A percentile compares a stretch with the other conserved stretches of the same genome.
phyloP scores from a whole-genome alignment of 2,797 vertebrate genomes.

The Myotis findleyi region DNA sequence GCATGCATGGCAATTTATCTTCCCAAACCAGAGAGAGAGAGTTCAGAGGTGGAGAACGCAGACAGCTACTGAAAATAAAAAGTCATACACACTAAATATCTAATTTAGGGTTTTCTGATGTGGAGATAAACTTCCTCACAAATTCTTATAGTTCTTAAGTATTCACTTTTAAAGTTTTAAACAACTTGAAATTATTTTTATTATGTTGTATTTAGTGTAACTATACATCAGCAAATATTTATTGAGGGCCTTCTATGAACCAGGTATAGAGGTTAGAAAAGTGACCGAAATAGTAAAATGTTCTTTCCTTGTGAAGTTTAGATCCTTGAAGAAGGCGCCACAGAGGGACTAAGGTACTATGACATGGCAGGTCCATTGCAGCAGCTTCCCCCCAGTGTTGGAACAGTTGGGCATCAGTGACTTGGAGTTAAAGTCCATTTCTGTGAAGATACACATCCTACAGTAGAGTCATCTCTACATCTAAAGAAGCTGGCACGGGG shows the following conservation, averaged over 20 bases:
- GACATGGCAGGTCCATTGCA: neutral
- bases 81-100: neutral
- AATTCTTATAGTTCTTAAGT: neutral
- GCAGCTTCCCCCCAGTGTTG: fast-evolving
- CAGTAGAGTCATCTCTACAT: neutral
- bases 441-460: neutral
- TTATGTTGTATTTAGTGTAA: neutral
- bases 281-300: neutral
- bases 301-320: neutral
- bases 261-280: neutral
- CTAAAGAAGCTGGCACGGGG: neutral
- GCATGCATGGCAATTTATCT: neutral
- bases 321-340: neutral
- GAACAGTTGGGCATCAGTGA: neutral
- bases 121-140: neutral
- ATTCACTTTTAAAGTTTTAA: constrained; percentile 13
- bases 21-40: neutral
- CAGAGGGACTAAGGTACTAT: neutral
- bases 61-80: constrained; percentile 34
- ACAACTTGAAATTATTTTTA: neutral
- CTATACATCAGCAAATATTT: neutral
- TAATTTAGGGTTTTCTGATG: neutral
- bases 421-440: neutral
- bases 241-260: neutral
- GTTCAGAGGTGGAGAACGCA: neutral